A percentile compares a stretch with the other conserved stretches of the same genome.
phyloP scores from a whole-genome alignment of 37 sponge, comb jelly and placozoan genomes.

The Lycopodina hypogea region DNA sequence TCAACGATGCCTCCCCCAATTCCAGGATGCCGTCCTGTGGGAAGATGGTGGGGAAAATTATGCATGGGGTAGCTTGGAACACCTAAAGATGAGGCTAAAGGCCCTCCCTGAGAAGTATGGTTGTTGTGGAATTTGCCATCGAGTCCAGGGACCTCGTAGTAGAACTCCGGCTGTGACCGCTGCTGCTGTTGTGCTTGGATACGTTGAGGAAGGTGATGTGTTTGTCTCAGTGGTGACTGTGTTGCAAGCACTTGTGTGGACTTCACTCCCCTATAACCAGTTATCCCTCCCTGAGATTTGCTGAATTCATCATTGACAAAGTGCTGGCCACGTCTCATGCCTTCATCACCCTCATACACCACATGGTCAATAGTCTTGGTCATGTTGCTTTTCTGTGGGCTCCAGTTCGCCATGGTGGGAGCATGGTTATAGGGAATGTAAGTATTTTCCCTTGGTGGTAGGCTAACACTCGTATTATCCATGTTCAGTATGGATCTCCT shows the following conservation, averaged over 20 bases:
- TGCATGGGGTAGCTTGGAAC: background rate
- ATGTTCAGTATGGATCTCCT: background rate
- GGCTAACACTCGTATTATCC: background rate
- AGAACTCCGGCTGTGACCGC: background rate
- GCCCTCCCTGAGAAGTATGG: background rate
- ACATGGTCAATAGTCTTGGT: constrained; percentile 31
- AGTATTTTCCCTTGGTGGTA: constrained; percentile 15
- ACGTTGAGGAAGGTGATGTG: background rate
- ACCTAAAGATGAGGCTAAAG: background rate
- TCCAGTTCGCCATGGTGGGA: constrained; percentile 18
- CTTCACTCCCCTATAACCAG: constrained; percentile 1
- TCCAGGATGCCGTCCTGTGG: background rate
- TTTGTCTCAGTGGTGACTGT: constrained; percentile 17
- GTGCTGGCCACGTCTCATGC: background rate
- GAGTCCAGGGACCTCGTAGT: background rate
- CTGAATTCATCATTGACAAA: background rate
- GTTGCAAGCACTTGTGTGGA: constrained; percentile 46
- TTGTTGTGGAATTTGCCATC: background rate
- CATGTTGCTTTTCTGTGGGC: constrained; percentile 13
- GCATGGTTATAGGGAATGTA: constrained; percentile 2
- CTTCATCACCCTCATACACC: background rate
- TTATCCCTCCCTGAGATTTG: constrained; percentile 33
- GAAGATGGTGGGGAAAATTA: background rate
- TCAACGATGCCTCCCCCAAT: background rate
- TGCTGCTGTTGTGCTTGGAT: background rate